Evolutionary conservation across 2,797 vertebrate genomes (phyloP).

Genomic region (Danio kyathit): DNA sequence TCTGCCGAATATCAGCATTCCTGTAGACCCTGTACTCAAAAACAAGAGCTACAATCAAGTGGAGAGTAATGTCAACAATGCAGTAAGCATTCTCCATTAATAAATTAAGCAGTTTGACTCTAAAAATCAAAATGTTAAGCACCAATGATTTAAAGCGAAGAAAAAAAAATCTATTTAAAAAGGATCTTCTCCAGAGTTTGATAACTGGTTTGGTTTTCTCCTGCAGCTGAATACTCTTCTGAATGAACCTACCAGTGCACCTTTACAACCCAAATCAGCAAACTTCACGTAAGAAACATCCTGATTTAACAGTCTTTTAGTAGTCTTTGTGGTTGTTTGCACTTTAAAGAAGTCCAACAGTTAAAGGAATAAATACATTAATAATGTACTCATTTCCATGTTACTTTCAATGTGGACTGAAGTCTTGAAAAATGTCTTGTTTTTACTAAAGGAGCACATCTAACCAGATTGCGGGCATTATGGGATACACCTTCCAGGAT

Average conservation of each 20-base stretch:
- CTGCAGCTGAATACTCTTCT: conserved; percentile 31
- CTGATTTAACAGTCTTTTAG: background rate
- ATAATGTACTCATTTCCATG: too few relatives aligned
- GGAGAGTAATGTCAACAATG: background rate
- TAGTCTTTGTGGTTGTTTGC: too few relatives aligned
- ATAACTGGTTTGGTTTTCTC: background rate
- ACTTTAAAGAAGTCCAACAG: too few relatives aligned
- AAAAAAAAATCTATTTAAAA: too few relatives aligned
- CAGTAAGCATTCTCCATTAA: background rate
- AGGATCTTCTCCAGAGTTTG: background rate
- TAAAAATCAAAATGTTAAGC: background rate
- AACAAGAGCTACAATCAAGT: background rate
- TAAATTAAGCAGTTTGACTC: background rate
- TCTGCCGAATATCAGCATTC: conserved; percentile 27
- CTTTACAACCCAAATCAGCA: too few relatives aligned
- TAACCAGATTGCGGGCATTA: background rate
- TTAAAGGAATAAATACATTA: too few relatives aligned
- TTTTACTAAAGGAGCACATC: background rate
- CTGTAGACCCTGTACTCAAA: background rate
- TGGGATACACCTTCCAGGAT: background rate
- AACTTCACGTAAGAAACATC: background rate
- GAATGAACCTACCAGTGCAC: background rate
- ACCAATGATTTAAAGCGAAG: too few relatives aligned
- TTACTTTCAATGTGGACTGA: too few relatives aligned
- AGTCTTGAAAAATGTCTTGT: background rate